A percentile compares a stretch with the other conserved stretches of the same genome.
These are phyloP conservation scores for Vanacampus margaritifer DNA, from an alignment of 2,113 vertebrate genomes.

Conservation along the genomic window DNA sequence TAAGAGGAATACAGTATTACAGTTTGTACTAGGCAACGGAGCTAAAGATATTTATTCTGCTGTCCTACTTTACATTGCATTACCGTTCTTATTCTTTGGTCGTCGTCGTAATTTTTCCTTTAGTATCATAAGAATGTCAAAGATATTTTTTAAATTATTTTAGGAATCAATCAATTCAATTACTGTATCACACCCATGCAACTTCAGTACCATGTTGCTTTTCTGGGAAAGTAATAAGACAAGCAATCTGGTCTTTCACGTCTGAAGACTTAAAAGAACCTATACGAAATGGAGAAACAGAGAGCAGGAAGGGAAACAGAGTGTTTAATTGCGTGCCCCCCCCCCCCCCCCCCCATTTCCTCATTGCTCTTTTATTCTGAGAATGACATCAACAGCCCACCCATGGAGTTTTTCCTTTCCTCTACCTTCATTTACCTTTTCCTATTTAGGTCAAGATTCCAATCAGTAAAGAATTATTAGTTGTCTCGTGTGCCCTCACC, in stretches of 20 bases:
- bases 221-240: neutral
- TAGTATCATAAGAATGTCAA: no score
- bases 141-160: no score
- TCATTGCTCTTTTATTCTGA: constrained; percentile 62
- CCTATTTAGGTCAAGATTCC: constrained; percentile 65
- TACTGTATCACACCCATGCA: no score
- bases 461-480: constrained; percentile 50
- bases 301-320: constrained; percentile 33
- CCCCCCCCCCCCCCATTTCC: constrained; percentile 63
- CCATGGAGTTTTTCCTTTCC: constrained; percentile 67
- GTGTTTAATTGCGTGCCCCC: constrained; percentile 67
- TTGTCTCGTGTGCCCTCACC: constrained; percentile 23
- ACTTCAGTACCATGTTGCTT: no score
- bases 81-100: neutral
- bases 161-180: no score
- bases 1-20: neutral
- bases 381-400: constrained; percentile 78
- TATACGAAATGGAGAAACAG: constrained; percentile 15
- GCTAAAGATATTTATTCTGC: neutral
- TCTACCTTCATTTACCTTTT: constrained; percentile 52
- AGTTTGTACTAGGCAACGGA: neutral
- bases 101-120: neutral
- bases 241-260: neutral
- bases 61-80: no score
- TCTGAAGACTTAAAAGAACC: neutral